These are phyloP conservation scores for Drosophila formosana DNA, from an alignment of 2,888 invertebrate genomes.

Conservation along the genomic window DNA sequence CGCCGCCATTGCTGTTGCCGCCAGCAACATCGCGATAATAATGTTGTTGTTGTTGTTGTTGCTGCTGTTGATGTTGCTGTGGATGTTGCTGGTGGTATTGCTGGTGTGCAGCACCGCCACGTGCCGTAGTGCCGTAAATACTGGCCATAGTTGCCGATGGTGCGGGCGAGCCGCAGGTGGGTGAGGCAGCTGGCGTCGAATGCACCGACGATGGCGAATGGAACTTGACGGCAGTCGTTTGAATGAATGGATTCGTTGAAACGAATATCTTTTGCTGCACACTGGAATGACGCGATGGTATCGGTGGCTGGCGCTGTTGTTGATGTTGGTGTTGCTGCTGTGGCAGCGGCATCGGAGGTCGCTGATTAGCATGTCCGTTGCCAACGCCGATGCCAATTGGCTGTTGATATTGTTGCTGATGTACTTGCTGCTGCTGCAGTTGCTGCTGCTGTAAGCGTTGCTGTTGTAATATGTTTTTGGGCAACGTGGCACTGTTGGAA, in stretches of 20 bases:
- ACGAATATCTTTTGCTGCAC: conserved; percentile 85
- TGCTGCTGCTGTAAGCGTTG: conserved; percentile 68
- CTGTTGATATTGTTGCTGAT: conserved; percentile 73
- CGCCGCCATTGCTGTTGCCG: conserved; percentile 61
- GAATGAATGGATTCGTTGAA: conserved; percentile 85
- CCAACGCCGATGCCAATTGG: conserved; percentile 59
- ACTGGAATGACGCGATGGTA: conserved; percentile 84
- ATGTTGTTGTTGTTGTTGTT: conserved; percentile 55
- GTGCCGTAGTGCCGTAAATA: conserved; percentile 76
- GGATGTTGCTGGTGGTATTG: conserved; percentile 51
- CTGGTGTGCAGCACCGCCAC: conserved; percentile 56
- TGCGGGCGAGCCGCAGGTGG: conserved; percentile 81
- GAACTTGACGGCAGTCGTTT: conserved; percentile 84
- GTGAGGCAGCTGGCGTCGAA: conserved; percentile 71
- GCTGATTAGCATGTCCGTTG: conserved; percentile 78
- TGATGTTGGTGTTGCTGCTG: conserved; percentile 61
- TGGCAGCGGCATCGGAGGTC: conserved; percentile 76
- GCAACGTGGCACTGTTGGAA: conserved; percentile 80
- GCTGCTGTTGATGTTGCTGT: conserved; percentile 44
- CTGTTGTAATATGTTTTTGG: conserved; percentile 76
- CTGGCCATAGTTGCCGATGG: conserved; percentile 61
- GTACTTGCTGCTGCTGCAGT: conserved; percentile 51
- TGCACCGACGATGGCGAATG: conserved; percentile 75
- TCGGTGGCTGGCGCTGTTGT: conserved; percentile 81
- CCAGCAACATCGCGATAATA: conserved; percentile 70